These are phyloP conservation scores for Oegoconia quadripuncta DNA, from an alignment of 2,888 invertebrate species.

Conservation along the genomic window DNA sequence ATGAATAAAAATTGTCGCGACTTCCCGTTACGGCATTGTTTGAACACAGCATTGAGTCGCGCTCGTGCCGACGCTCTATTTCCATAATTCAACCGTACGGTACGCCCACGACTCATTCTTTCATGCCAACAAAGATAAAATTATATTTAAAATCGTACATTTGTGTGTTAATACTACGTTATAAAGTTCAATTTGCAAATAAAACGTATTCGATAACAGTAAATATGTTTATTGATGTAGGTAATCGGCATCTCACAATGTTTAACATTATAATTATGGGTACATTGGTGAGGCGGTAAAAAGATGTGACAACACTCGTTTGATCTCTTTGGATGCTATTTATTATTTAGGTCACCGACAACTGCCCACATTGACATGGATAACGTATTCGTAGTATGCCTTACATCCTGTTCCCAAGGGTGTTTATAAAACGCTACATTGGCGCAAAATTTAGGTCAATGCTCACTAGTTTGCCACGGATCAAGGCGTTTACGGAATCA, in stretches of 20 bases:
- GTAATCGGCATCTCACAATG: constrained; percentile 42
- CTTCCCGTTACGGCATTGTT: constrained; percentile 69
- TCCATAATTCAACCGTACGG: constrained; percentile 57
- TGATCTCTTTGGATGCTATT: too few relatives aligned
- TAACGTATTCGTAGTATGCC: too few relatives aligned
- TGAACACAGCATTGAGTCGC: constrained; percentile 43
- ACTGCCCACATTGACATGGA: too few relatives aligned
- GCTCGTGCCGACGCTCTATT: constrained; percentile 56
- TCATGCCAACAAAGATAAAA: constrained; percentile 25
- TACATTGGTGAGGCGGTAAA: neutral
- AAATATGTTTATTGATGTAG: constrained; percentile 25
- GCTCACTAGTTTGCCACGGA: too few relatives aligned
- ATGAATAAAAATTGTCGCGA: constrained; percentile 50
- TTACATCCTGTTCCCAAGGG: too few relatives aligned
- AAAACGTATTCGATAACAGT: constrained; percentile 27
- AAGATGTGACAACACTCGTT: too few relatives aligned
- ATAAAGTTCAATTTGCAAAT: constrained; percentile 43
- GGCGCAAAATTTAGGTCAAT: too few relatives aligned
- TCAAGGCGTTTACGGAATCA: too few relatives aligned
- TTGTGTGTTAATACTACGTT: constrained; percentile 31
- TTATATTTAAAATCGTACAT: constrained; percentile 26
- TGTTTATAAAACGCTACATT: too few relatives aligned
- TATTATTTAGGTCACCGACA: too few relatives aligned
- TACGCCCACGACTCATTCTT: constrained; percentile 58
- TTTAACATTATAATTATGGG: constrained; percentile 24